Base-by-base conservation (phyloP, 1,140 invertebrate species). In the Solenopsis invicta region DNA sequence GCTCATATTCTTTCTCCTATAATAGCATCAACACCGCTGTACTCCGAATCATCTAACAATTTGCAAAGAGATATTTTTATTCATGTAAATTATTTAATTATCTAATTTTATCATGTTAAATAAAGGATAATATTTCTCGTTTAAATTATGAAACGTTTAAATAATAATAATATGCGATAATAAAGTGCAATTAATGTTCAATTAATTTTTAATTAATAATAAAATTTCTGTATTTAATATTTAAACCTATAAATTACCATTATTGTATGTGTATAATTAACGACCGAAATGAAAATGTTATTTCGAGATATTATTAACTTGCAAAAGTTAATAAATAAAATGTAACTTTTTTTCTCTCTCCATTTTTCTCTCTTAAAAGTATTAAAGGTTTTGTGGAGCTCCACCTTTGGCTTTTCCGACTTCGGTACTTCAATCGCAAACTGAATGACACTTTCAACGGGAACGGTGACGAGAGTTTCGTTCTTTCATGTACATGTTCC, bases 391-490 rank as follows among this genome's bases (percentile, higher is more conserved):
- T 72, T 72, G 18, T 18, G 62, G 9, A 34, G 45, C 24, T 56
- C 66, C 21, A 9, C 13, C 24, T 56, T 71, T 82, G 74, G 37
- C 88, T 86, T 84, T 88, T 80, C 24, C 41, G 48, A 56, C 64
- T 24, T 41, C 12, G 52, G n/a, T 54, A 75, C 67, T 88, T 72
- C 48, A 71, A 78, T 89, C 64, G 61, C 61, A 71, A 34, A 52
- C 56, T 34, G 71, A 71, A 71, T 71, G 59, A 72, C 67, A 62
- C 41, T 88, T 64, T n/a, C 41, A 54, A 37, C 54, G 8, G 62
- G 56, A 85, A 71, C n/a, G 71, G 24, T 50, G 37, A 41, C 21
- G 21, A 18, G 66, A 88, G 87, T 88, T 88, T 88, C 54, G 52
- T 41, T 52, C 62, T 41, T 41, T 21, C 29, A 41, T 76, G 18